Base-by-base conservation (phyloP, 1,140 invertebrate genomes). In the Chymomyza costata region DNA sequence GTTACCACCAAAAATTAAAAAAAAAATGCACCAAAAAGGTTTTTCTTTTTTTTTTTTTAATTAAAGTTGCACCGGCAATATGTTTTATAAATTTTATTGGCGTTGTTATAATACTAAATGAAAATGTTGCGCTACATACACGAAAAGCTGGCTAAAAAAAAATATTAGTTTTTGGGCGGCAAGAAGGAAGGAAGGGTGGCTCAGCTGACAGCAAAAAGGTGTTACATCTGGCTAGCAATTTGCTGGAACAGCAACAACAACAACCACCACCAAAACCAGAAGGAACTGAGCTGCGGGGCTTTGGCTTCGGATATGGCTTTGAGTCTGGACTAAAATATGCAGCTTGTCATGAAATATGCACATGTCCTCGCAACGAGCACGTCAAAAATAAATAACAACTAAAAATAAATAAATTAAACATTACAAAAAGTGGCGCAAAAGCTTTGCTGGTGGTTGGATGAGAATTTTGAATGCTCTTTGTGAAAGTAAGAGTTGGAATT, bases 301-400 rank as follows among this genome's bases (percentile, higher is more conserved):
- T 28, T 53, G 61, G 47, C 65, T 54, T 66, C 7, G 3, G 31
- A 11, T 11, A n/a, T 71, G 56, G 55, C 45, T 57, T 48, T 58
- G 46, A 55, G 55, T n/a, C n/a, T n/a, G n/a, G n/a, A n/a, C 61
- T 76, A 69, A 76, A 76, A 76, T 76, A 76, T 76, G 54, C 71
- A 76, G 69, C 58, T 70, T 65, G 61, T 66, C 71, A 76, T 70
- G 62, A 76, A 70, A 76, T 70, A 76, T 76, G 71, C 70, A 76
- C 69, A 74, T 76, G 69, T 74, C 65, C 70, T 47, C 19, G 16
- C 43, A 68, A 46, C 68, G 54, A 74, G 68, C 52, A 68, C 68
- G 54, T 21, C 38, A 43, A 65, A 56, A 58, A 73, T 62, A 56
- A 39, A 70, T 55, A 50, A 56, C 51, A 76, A 65, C 45, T 34